Percentiles rank a stretch among this genome's conserved stretches.
These are phyloP conservation scores for Mesitornis unicolor DNA, from an alignment of 2,113 vertebrate genomes.

Conservation along the genomic window DNA sequence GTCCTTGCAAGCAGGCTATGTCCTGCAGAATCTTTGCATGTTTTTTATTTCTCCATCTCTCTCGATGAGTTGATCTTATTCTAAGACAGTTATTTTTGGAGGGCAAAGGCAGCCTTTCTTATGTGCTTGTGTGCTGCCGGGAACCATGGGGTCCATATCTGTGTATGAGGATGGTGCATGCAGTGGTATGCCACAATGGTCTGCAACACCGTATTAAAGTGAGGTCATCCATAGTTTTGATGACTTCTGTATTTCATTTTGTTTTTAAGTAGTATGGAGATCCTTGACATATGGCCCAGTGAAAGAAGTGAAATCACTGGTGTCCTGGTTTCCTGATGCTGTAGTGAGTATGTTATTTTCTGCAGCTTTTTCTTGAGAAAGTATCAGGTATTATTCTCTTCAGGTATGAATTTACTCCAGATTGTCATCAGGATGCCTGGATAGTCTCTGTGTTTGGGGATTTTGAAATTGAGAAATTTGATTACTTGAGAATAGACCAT, in stretches of 20 bases:
- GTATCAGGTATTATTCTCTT: rapidly evolving
- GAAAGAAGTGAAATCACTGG: background rate
- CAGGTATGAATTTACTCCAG: background rate
- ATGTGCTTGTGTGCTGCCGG: background rate
- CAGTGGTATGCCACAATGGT: background rate
- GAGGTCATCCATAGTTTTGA: background rate
- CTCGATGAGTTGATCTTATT: background rate
- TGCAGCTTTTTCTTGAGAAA: background rate
- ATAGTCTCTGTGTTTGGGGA: background rate
- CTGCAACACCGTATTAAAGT: background rate
- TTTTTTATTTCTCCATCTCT: background rate
- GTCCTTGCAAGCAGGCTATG: background rate
- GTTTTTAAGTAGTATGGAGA: background rate
- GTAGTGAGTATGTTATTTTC: background rate
- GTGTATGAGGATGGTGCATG: background rate
- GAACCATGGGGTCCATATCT: background rate
- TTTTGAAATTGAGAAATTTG: background rate
- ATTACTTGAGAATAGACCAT: background rate
- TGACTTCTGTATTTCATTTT: background rate
- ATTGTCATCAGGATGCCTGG: background rate
- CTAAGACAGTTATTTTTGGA: background rate
- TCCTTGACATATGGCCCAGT: background rate
- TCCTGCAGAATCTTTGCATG: background rate
- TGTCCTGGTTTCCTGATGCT: background rate
- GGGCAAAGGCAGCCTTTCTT: background rate